Conservation (phyloP, 2,797 vertebrate genomes). For the Scyliorhinus canicula region DNA sequence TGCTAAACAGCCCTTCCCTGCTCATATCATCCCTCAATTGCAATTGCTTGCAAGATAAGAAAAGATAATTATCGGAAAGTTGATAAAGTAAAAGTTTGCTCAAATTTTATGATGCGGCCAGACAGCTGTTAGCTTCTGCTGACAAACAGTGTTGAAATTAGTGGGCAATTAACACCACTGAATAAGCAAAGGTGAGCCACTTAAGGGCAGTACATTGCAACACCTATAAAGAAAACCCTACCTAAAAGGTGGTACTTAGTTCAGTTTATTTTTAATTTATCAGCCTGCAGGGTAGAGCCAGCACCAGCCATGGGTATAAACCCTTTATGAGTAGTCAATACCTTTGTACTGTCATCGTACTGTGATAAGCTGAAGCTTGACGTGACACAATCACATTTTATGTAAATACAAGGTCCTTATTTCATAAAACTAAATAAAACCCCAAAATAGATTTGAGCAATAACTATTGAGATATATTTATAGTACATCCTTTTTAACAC, state of each 20-base stretch:
- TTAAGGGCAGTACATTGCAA: neutral
- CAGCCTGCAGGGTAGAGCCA: neutral
- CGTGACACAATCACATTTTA: neutral
- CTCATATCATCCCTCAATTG: conserved; percentile 33
- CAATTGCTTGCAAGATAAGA: conserved; percentile 32
- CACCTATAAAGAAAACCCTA: neutral
- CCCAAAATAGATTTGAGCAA: conserved; percentile 2
- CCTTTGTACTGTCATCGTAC: conserved; percentile 13
- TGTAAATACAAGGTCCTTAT: neutral
- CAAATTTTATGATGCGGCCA: conserved; percentile 34
- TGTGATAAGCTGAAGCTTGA: neutral
- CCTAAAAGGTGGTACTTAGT: neutral
- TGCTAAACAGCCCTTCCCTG: conserved; percentile 40
- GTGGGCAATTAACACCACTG: conserved; percentile 24
- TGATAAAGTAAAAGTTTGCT: conserved; percentile 39
- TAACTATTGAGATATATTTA: conserved; percentile 3
- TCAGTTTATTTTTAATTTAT: conserved; percentile 12
- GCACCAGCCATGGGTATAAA: neutral
- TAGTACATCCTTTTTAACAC: conserved; percentile 15
- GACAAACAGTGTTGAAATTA: conserved; percentile 34
- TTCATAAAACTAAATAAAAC: neutral
- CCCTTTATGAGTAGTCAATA: neutral
- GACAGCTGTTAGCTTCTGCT: conserved; percentile 35
- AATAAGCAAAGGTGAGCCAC: neutral
- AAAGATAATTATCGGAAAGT: conserved; percentile 31